phyloP scores from a whole-genome alignment of 1,140 invertebrate genomes.

The Drosophila suzukii region DNA sequence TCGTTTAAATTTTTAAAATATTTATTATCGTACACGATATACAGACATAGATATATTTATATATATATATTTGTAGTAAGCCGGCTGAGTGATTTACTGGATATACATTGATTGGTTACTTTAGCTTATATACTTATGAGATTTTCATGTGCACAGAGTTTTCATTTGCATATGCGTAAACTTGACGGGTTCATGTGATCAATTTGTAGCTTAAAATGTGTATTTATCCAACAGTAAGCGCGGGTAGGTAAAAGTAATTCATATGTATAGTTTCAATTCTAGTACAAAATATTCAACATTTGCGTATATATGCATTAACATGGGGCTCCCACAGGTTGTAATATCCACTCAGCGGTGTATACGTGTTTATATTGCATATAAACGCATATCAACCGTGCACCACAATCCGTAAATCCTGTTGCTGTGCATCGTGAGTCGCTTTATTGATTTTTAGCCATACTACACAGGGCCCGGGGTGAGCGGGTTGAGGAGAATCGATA shows the following conservation, averaged over 20 bases:
- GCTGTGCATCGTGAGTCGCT: constrained; percentile 40
- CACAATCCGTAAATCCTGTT: constrained; percentile 32
- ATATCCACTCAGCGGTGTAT: constrained; percentile 7
- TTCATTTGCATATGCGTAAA: constrained; percentile 30
- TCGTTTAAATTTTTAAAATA: constrained; percentile 66
- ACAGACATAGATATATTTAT: constrained; percentile 60
- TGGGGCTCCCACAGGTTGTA: constrained; percentile 11
- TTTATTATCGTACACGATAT: constrained; percentile 81
- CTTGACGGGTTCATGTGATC: constrained; percentile 31
- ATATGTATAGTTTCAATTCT: constrained; percentile 67
- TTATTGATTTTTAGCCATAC: constrained; percentile 48
- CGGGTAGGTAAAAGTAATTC: constrained; percentile 54
- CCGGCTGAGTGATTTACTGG: constrained; percentile 68
- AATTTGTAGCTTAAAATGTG: constrained; percentile 37
- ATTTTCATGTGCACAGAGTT: constrained; percentile 59
- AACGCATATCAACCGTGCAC: constrained; percentile 24
- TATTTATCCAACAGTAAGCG: constrained; percentile 60
- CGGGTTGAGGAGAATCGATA: constrained; percentile 27
- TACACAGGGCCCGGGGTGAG: neutral
- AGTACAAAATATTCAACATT: constrained; percentile 77
- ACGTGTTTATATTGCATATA: constrained; percentile 39
- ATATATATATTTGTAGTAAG: constrained; percentile 69
- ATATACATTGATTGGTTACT: constrained; percentile 69
- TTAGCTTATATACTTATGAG: constrained; percentile 70
- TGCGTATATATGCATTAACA: constrained; percentile 57